Conservation (phyloP, 2,113 vertebrate genomes). For the Pangasianodon hypophthalmus region DNA sequence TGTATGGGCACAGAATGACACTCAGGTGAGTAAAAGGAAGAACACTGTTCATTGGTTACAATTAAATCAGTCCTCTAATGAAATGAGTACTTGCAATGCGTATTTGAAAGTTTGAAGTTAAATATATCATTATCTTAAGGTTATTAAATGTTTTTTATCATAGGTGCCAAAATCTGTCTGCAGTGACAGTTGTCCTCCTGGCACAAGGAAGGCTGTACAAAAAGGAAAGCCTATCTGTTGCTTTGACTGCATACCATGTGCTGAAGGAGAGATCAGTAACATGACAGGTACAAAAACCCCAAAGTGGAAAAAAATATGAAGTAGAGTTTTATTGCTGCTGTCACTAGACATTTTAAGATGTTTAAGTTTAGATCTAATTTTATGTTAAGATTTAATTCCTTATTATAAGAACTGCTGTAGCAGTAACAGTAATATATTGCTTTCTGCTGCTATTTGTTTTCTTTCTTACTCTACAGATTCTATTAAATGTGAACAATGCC, state of each 20-base stretch:
- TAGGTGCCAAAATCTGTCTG: constrained; percentile 47
- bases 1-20: constrained; percentile 15
- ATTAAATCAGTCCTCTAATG: background rate
- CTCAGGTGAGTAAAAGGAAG: background rate
- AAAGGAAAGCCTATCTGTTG: background rate
- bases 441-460: background rate
- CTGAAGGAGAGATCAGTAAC: constrained; percentile 2
- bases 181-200: constrained; percentile 52
- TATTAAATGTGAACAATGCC: background rate
- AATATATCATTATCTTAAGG: background rate
- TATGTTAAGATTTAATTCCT: background rate
- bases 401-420: background rate
- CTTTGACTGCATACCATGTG: background rate
- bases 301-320: constrained; percentile 46
- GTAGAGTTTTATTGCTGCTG: constrained; percentile 53
- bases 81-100: background rate
- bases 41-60: background rate
- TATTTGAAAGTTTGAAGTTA: background rate
- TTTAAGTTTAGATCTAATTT: background rate
- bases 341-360: background rate
- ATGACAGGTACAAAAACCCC: constrained; percentile 26
- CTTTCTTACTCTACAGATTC: background rate
- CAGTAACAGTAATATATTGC: background rate
- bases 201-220: constrained; percentile 19
- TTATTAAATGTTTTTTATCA: background rate